phyloP scores from a whole-genome alignment of 2,888 invertebrate species.

The Encarsia formosa region DNA sequence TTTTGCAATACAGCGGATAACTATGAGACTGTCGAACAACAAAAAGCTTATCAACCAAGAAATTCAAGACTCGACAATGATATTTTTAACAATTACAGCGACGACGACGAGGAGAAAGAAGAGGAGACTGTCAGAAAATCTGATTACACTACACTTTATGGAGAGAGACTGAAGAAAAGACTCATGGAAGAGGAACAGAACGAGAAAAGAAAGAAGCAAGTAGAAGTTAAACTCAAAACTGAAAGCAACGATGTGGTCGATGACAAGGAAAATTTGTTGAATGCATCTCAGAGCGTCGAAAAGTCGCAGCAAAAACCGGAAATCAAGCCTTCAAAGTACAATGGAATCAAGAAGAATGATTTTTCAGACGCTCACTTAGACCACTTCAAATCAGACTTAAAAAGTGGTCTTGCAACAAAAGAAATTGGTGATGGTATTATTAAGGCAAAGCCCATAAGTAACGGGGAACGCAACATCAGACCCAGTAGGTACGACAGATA shows the following conservation, averaged over 20 bases:
- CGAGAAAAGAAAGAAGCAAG: constrained; percentile 10
- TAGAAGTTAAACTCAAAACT: constrained; percentile 1
- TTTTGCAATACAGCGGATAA: too few relatives aligned
- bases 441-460: too few relatives aligned
- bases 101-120: constrained; percentile 18
- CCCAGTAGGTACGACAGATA: too few relatives aligned
- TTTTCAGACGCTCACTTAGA: too few relatives aligned
- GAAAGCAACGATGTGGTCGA: constrained; percentile 5
- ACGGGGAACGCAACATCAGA: too few relatives aligned
- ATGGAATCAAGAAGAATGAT: not conserved
- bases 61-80: too few relatives aligned
- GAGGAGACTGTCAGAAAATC: constrained; percentile 26
- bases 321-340: constrained; percentile 14
- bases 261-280: not conserved
- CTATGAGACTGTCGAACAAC: too few relatives aligned
- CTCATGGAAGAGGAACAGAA: constrained; percentile 16
- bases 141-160: constrained; percentile 38
- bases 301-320: not conserved
- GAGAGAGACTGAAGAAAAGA: constrained; percentile 38
- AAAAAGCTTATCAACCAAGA: too few relatives aligned
- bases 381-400: too few relatives aligned
- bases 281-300: not conserved
- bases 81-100: too few relatives aligned
- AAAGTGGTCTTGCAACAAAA: too few relatives aligned
- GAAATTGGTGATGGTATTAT: too few relatives aligned